A percentile compares a stretch with the other conserved stretches of the same genome.
Conservation (phyloP, 1,140 invertebrate species). For the Stratiolaelaps scimitus region DNA sequence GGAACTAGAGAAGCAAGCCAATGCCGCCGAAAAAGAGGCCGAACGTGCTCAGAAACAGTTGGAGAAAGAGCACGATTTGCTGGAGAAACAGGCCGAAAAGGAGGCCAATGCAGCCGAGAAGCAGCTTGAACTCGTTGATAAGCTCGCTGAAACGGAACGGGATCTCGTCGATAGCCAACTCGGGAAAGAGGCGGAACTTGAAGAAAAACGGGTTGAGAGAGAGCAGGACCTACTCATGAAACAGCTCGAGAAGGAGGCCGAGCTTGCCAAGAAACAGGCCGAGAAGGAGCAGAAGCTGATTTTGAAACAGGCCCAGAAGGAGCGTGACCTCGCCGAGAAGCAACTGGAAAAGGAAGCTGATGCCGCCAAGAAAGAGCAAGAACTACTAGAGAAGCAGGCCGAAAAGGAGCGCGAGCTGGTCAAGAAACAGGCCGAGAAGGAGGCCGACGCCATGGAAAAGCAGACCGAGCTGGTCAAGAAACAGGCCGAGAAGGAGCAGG, state of each 20-base stretch:
- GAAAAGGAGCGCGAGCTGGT: not conserved
- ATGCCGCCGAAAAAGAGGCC: not conserved
- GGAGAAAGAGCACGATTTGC: not conserved
- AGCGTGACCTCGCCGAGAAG: not conserved
- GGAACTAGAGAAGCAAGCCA: not conserved
- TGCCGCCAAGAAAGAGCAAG: not conserved
- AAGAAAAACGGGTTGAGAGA: not conserved
- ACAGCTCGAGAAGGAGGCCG: not conserved
- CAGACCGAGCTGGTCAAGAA: not conserved
- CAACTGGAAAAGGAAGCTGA: not conserved
- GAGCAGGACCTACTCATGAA: not conserved
- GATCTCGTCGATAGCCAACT: not conserved
- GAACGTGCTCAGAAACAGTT: not conserved
- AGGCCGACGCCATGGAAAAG: not conserved
- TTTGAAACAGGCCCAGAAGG: not conserved
- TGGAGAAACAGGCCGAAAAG: not conserved
- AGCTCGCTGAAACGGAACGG: not conserved
- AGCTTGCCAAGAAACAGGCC: not conserved
- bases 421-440: constrained; percentile 7
- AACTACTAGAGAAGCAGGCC: not conserved
- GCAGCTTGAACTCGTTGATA: not conserved
- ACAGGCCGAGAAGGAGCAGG: not conserved
- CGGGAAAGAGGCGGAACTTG: not conserved
- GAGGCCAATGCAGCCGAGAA: not conserved
- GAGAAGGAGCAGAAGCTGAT: not conserved